Conservation (phyloP, 2,113 vertebrate genomes). For the Phainopepla nitens region DNA sequence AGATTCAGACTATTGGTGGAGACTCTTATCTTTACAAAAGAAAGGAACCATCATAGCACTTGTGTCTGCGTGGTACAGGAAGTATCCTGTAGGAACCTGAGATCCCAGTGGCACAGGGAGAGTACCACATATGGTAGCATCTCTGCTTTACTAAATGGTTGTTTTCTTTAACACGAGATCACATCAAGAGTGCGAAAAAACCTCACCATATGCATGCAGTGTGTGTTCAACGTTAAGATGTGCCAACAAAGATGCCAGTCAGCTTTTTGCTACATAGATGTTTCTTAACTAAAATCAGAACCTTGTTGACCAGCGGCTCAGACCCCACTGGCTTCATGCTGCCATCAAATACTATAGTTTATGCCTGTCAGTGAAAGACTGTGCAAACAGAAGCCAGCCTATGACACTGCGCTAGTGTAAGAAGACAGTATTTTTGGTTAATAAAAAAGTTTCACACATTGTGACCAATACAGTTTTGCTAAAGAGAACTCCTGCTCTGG, state of each 20-base stretch:
- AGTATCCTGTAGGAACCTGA: background rate
- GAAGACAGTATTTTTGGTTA: slow-evolving; percentile 5
- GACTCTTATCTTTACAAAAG: background rate
- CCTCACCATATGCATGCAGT: background rate
- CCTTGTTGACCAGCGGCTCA: background rate
- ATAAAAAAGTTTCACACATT: background rate
- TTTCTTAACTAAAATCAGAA: background rate
- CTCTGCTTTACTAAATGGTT: background rate
- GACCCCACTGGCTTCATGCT: background rate
- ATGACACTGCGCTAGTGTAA: background rate
- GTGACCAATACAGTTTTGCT: background rate
- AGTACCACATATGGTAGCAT: background rate
- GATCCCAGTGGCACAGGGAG: background rate
- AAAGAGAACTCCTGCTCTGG: background rate
- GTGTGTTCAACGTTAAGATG: background rate
- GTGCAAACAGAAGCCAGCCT: slow-evolving; percentile 5
- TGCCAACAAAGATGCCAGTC: slow-evolving; percentile 16
- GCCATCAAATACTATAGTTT: background rate
- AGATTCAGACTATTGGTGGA: background rate
- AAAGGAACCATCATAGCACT: background rate
- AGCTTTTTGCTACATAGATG: background rate
- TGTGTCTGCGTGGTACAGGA: background rate
- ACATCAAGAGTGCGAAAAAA: background rate
- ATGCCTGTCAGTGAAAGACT: background rate
- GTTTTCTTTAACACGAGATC: background rate